Conservation (phyloP, 2,888 invertebrate genomes). For the Galeruca laticollis region DNA sequence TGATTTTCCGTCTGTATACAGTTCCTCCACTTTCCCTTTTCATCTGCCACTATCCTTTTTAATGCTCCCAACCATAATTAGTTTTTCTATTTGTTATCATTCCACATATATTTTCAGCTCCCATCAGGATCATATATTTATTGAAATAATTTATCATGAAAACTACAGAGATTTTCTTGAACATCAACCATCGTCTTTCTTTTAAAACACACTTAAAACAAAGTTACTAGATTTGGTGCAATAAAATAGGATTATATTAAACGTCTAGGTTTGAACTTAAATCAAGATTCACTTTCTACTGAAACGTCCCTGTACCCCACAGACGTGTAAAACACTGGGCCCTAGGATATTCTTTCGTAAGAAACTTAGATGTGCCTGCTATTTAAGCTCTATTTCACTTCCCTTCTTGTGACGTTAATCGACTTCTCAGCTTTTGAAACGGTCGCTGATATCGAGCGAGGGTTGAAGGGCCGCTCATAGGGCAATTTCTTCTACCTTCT, state of each 20-base stretch:
- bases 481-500: slow-evolving; percentile 45
- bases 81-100: too few species aligned
- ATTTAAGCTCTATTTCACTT: slow-evolving; percentile 67
- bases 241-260: slow-evolving; percentile 3
- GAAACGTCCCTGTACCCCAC: slow-evolving; percentile 43
- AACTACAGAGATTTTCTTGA: not conserved
- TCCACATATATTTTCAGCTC: too few species aligned
- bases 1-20: too few species aligned
- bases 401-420: slow-evolving; percentile 66
- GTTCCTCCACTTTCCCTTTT: too few species aligned
- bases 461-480: slow-evolving; percentile 38
- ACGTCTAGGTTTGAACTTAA: not conserved
- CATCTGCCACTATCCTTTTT: too few species aligned
- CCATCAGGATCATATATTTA: too few species aligned
- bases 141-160: too few species aligned
- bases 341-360: slow-evolving; percentile 62
- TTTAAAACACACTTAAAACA: not conserved
- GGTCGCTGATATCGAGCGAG: slow-evolving; percentile 57
- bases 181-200: too few species aligned
- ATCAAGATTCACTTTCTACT: slow-evolving; percentile 30
- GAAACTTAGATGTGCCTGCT: slow-evolving; percentile 65
- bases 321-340: slow-evolving; percentile 63
- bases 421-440: slow-evolving; percentile 65
- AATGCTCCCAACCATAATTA: too few species aligned
- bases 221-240: not conserved